Evolutionary conservation across 2,888 invertebrate genomes (phyloP), one percentile per base, ranked within the genome.

Genomic region (Strigamia transsilvanica): DNA sequence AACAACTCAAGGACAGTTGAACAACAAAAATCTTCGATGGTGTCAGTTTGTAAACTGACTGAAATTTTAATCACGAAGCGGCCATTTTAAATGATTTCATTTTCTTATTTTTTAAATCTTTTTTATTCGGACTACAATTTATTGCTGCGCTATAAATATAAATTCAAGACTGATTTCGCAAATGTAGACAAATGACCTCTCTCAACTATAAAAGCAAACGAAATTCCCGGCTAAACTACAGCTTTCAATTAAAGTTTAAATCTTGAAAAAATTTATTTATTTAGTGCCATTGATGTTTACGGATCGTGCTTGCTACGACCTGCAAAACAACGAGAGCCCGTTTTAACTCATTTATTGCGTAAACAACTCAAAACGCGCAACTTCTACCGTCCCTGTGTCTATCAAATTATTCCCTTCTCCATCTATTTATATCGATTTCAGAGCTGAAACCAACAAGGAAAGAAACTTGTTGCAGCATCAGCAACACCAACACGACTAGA

Each of bases 1-100:
- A 61, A 61, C 61, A 61, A 23, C 61, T 61, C 61, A 61, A 61
- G 61, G 61, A 61, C 61, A 21, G 61, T 23, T 21, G 51, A 51
- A 51, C 51, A 51, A 51, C 51, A 38, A 51, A n/a, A 51, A 51
- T 51, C 12, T 61, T 61, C 4, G 61, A 61, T 23, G 61, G 23
- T 23, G 18, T 23, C 61, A 61, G 10, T 61, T 23, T 21, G n/a
- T n/a, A 61, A 61, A 21, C 51, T 18, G 2, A 51, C 38, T 38
- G 46, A 46, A 46, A 46, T 5, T 46, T 15, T 46, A 46, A 46
- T 13, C 15, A 46, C 46, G 46, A 38, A 38, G 10, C 38, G 38
- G 38, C 38, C 38, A 38, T 38, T 38, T 38, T 38, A 38, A 10
- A 38, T 38, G 6, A 38, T 38, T 38, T 38, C 6, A 2, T 38